Base-by-base conservation (phyloP, 2,797 vertebrate species). In the Rousettus madagascariensis region DNA sequence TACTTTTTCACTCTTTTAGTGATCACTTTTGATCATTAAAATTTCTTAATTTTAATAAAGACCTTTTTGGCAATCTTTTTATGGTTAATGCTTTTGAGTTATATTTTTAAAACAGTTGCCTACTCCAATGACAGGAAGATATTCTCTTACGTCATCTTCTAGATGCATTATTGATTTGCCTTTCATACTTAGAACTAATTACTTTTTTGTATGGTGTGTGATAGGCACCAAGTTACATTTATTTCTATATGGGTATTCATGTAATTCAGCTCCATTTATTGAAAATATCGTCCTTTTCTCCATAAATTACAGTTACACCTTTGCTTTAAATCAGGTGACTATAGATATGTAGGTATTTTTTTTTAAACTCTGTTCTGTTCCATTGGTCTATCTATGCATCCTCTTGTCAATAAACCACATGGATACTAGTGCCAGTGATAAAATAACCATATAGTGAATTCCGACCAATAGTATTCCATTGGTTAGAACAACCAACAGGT, bases 41-140 rank as follows among this genome's bases (percentile, higher is more conserved):
- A 71, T 9, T 79, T 71, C 33, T 46, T 55, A 22, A 94, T 89
- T 65, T 95, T 83, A 91, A 83, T 74, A 80, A 75, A 94, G 19
- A 71, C 10, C 1, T 61, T 61, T 79, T 85, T 85, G 72, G 17
- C 36, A 51, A 61, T 41, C 24, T 72, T 82, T 92, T 69, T 80
- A 28, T 15, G 0, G 16, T 74, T 86, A 41, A 19, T n/a, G 0
- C 53, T 93, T 86, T 83, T 66, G 7, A 91, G 68, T 53, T 95
- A 26, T 59, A 83, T 61, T 75, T 87, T 43, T 28, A 41, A 79
- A 74, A 61, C 38, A 28, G 15, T 46, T 65, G 3, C 69, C 46
- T 28, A 41, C 28, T 28, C 2, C 43, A 71, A 87, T 30, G n/a
- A 72, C 19, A 84, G 19, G n/a, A 90, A 83, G 19, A 59, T 41